Conservation (phyloP, 1,140 invertebrate genomes). For the Linepithema humile region DNA sequence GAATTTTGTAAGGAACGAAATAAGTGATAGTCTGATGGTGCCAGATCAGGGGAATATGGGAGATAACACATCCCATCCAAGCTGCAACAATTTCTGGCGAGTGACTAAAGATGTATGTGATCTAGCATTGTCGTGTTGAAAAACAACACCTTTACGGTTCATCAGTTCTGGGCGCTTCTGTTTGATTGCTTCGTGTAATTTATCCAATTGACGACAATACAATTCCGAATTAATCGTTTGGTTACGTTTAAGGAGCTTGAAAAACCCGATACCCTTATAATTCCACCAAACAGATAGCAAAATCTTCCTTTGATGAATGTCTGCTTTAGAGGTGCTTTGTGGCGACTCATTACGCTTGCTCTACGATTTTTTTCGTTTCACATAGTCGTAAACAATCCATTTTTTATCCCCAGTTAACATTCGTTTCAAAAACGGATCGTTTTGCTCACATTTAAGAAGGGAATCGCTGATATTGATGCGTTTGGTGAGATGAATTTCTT, state of each 20-base stretch:
- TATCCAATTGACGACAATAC: background rate
- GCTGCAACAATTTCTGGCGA: too few species aligned
- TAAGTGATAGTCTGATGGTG: background rate
- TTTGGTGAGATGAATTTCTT: too few species aligned
- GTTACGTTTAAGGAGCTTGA: background rate
- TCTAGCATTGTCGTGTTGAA: background rate
- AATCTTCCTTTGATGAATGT: background rate
- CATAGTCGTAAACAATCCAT: conserved; percentile 47
- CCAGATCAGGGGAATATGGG: background rate
- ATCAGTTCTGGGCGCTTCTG: background rate
- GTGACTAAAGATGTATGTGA: too few species aligned
- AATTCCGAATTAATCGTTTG: background rate
- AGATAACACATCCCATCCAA: background rate
- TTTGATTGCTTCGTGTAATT: background rate
- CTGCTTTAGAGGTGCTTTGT: background rate
- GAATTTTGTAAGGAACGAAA: background rate
- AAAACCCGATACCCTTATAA: background rate
- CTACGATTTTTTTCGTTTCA: conserved; percentile 34
- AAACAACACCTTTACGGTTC: background rate
- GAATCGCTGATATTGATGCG: background rate
- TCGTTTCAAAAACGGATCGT: conserved; percentile 57
- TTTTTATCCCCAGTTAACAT: conserved; percentile 68
- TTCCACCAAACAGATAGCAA: background rate
- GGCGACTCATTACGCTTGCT: conserved; percentile 7
- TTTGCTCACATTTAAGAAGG: conserved; percentile 64